Evolutionary conservation across 2,113 vertebrate genomes (phyloP), one percentile per base, ranked within the genome.

Genomic region (Tauraco erythrolophus): DNA sequence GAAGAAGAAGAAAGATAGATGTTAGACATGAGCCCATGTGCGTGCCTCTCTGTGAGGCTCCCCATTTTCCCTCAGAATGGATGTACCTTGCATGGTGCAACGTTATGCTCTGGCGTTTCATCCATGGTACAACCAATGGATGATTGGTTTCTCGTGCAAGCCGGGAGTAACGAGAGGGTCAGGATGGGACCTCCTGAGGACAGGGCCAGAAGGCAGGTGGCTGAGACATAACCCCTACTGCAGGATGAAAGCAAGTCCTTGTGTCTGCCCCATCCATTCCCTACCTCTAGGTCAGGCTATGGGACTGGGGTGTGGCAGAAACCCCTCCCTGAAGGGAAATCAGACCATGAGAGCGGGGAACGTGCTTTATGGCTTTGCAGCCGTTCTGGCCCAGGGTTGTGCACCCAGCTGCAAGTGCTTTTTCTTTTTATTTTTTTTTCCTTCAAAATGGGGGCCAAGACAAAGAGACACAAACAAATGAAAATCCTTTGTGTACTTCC

Each of bases 361-460:
- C 25, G n/a, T 0, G 0, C 11, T 80, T 60, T 10, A 10, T 17
- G 39, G 25, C 30, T 70, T 60, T 81, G 56, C 31, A 51, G 61
- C 30, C 2, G 1, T 31, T 54, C 51, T 35, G 64, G 39, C 21
- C 21, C 35, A 65, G 19, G 7, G 24, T 45, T 11, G 23, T 33
- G 39, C 10, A 46, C 18, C 22, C 10, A 28, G 8, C 7, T 57
- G 27, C 0, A 0, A 51, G 12, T 12, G 19, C 1, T 48, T 43
- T 14, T 8, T 5, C 3, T 9, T 10, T 22, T 10, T 2, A 23
- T 8, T 7, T 10, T 14, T 14, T 7, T 13, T 19, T 2, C 0
- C 7, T 71, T 50, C 11, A 31, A 46, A 80, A 56, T 4, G 4
- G 8, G 9, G 1, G 2, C 33, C 19, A 78, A 51, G 6, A 6